Percentiles rank a stretch among this genome's conserved stretches.
Conservation (phyloP, 2,888 invertebrate genomes). For the Ctenicera cuprea region DNA sequence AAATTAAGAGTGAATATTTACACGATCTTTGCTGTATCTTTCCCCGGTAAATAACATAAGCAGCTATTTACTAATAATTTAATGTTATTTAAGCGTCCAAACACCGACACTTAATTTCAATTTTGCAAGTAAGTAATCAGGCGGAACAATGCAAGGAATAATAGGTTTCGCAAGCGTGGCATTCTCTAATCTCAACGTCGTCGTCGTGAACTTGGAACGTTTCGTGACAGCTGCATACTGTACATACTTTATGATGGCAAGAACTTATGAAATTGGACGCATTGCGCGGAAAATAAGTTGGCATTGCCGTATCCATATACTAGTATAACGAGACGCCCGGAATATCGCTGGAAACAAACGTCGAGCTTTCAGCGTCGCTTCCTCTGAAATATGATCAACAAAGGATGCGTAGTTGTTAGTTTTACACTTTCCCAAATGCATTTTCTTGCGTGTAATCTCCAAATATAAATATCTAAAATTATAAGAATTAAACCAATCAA, state of each 20-base stretch:
- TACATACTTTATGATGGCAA: constrained; percentile 23
- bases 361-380: constrained; percentile 12
- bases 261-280: constrained; percentile 35
- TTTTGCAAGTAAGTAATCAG: constrained; percentile 25
- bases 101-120: constrained; percentile 21
- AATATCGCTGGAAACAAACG: constrained; percentile 23
- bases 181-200: constrained; percentile 18
- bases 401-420: background rate
- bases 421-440: background rate
- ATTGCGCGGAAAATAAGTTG: constrained; percentile 35
- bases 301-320: constrained; percentile 26
- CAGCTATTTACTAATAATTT: background rate
- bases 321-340: constrained; percentile 12
- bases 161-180: constrained; percentile 15
- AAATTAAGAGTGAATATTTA: too few relatives aligned
- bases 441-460: too few relatives aligned
- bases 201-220: constrained; percentile 18
- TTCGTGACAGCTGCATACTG: constrained; percentile 35
- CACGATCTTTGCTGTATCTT: too few relatives aligned
- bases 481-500: too few relatives aligned
- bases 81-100: constrained; percentile 12
- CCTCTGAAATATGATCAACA: background rate
- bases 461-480: too few relatives aligned
- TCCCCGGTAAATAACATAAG: background rate
- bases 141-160: constrained; percentile 21